These are phyloP conservation scores for Anhinga anhinga DNA, from an alignment of 2,113 vertebrate genomes.

Conservation along the genomic window DNA sequence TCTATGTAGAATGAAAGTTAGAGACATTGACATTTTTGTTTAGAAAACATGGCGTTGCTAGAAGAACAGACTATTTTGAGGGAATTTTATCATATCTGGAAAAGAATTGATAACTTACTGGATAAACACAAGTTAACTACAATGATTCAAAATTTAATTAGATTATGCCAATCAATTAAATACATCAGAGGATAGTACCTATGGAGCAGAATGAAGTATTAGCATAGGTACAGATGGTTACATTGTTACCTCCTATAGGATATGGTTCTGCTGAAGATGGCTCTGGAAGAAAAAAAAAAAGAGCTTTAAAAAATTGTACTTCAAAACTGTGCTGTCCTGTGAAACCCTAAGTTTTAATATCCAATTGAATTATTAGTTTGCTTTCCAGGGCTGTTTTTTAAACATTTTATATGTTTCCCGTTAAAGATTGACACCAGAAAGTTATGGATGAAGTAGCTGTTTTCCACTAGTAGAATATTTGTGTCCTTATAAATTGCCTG, in stretches of 20 bases:
- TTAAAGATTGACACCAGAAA: neutral
- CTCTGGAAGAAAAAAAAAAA: neutral
- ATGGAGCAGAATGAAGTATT: neutral
- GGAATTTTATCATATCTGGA: neutral
- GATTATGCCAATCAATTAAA: neutral
- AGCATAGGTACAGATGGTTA: neutral
- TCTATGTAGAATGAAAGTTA: neutral
- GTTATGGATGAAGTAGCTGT: neutral
- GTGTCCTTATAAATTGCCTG: neutral
- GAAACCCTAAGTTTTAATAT: neutral
- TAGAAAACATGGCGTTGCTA: neutral
- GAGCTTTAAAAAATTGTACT: neutral
- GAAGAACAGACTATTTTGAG: neutral
- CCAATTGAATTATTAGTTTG: neutral
- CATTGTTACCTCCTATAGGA: neutral
- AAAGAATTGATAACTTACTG: neutral
- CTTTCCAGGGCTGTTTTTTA: neutral
- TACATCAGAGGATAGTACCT: neutral
- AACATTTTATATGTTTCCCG: neutral
- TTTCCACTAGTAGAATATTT: neutral
- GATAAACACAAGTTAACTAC: neutral
- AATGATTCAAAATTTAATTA: neutral
- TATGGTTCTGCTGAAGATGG: neutral
- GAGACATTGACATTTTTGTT: neutral
- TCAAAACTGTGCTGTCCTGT: neutral